Conservation (phyloP, 2,888 invertebrate species). For the Drosophila robusta region DNA sequence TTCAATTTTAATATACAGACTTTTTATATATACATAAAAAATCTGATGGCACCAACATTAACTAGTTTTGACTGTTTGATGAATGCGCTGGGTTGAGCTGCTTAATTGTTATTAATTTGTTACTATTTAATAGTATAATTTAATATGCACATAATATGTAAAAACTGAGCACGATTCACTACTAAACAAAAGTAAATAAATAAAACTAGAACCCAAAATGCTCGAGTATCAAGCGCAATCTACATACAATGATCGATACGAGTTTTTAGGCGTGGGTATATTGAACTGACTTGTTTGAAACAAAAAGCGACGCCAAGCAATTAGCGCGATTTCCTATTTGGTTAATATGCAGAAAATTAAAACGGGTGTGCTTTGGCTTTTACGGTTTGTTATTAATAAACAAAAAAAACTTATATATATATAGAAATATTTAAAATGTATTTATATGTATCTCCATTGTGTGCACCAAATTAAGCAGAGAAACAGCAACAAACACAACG, state of each 20-base stretch:
- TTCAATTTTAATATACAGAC: slow-evolving; percentile 31
- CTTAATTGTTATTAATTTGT: slow-evolving; percentile 74
- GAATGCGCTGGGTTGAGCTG: slow-evolving; percentile 40
- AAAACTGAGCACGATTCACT: slow-evolving; percentile 16
- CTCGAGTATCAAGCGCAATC: slow-evolving; percentile 49
- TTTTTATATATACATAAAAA: slow-evolving; percentile 15
- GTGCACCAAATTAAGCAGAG: slow-evolving; percentile 64
- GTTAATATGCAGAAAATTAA: slow-evolving; percentile 80
- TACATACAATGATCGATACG: slow-evolving; percentile 55
- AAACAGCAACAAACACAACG: slow-evolving; percentile 63
- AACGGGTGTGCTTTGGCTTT: slow-evolving; percentile 75
- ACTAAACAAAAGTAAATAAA: neutral
- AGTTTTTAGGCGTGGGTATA: slow-evolving; percentile 58
- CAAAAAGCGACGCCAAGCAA: slow-evolving; percentile 58
- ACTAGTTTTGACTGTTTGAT: slow-evolving; percentile 55
- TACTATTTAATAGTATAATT: slow-evolving; percentile 64
- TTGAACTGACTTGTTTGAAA: slow-evolving; percentile 37
- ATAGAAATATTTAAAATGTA: slow-evolving; percentile 8
- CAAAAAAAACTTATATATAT: slow-evolving; percentile 18
- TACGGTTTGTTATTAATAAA: slow-evolving; percentile 47
- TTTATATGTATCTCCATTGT: slow-evolving; percentile 16
- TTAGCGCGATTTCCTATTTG: slow-evolving; percentile 80
- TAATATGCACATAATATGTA: slow-evolving; percentile 44
- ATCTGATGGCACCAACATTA: slow-evolving; percentile 43
- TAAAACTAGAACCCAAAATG: slow-evolving; percentile 38